phyloP scores from a whole-genome alignment of 1,140 invertebrate species.

The Hypothenemus hampei region DNA sequence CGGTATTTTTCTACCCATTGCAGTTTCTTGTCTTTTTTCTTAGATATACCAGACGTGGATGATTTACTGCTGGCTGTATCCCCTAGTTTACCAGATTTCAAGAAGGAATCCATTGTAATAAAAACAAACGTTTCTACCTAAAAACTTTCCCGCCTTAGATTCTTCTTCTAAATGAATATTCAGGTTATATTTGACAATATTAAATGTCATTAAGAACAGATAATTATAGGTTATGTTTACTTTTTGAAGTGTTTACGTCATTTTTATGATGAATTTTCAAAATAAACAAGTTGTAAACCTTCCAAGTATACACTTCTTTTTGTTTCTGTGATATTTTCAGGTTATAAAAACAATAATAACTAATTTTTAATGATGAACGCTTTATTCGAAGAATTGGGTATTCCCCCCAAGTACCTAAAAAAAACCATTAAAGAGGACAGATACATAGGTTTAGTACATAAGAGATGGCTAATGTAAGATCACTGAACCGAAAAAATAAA shows the following conservation, averaged over 20 bases:
- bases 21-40: slow-evolving; percentile 52
- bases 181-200: too few relatives aligned
- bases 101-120: slow-evolving; percentile 84
- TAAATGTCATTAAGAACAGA: too few relatives aligned
- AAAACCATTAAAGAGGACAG: slow-evolving; percentile 50
- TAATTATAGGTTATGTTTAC: too few relatives aligned
- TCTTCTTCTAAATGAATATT: too few relatives aligned
- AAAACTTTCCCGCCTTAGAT: too few relatives aligned
- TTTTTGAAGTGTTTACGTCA: too few relatives aligned
- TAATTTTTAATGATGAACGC: slow-evolving; percentile 53
- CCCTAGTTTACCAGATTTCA: slow-evolving; percentile 76
- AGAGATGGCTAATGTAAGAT: slow-evolving; percentile 58
- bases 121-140: too few relatives aligned
- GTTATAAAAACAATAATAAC: too few relatives aligned
- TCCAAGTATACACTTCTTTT: too few relatives aligned
- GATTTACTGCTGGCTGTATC: slow-evolving; percentile 49
- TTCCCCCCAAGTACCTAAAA: slow-evolving; percentile 60
- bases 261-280: too few relatives aligned
- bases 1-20: slow-evolving; percentile 95
- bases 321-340: too few relatives aligned
- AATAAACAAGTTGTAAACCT: too few relatives aligned
- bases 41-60: slow-evolving; percentile 47
- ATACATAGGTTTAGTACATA: slow-evolving; percentile 60
- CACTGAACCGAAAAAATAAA: not conserved
- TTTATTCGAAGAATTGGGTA: slow-evolving; percentile 58